A percentile compares a stretch with the other conserved stretches of the same genome.
phyloP scores from a whole-genome alignment of 2,888 invertebrate genomes.

The Antitype chi region DNA sequence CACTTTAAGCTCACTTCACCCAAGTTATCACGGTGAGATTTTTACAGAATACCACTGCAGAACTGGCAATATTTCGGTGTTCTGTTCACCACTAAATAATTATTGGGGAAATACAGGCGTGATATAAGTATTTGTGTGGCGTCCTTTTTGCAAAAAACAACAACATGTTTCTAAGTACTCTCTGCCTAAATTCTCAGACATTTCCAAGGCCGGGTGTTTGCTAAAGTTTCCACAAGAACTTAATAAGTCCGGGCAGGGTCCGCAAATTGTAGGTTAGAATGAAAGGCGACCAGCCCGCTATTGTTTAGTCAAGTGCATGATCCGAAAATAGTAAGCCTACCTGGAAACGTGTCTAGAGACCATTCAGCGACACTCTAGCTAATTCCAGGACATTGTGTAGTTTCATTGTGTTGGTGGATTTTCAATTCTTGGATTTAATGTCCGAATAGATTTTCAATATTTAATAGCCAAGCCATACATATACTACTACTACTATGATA shows the following conservation, averaged over 20 bases:
- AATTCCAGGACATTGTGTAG: conserved; percentile 35
- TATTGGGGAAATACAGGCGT: neutral
- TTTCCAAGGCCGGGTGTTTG: conserved; percentile 9
- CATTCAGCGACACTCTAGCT: conserved; percentile 50
- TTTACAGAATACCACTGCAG: too few relatives aligned
- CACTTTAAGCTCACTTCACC: too few relatives aligned
- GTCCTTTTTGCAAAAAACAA: neutral
- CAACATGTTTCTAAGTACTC: conserved; percentile 1
- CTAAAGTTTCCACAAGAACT: conserved; percentile 36
- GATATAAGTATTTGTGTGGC: neutral
- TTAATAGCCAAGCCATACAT: neutral
- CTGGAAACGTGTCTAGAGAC: conserved; percentile 64
- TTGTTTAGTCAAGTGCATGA: conserved; percentile 59
- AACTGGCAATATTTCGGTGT: too few relatives aligned
- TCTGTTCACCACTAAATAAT: neutral
- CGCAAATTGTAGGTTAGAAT: conserved; percentile 46
- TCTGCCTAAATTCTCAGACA: conserved; percentile 1
- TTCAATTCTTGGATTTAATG: conserved; percentile 21
- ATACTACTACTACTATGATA: too few relatives aligned
- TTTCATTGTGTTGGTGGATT: conserved; percentile 11
- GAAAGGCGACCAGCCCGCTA: conserved; percentile 46
- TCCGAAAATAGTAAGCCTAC: conserved; percentile 66
- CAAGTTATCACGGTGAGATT: too few relatives aligned
- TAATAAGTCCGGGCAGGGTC: conserved; percentile 29
- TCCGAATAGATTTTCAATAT: conserved; percentile 11